Base-by-base conservation (phyloP, 2,888 invertebrate genomes). In the Spatulosminthurus flaviceps region DNA sequence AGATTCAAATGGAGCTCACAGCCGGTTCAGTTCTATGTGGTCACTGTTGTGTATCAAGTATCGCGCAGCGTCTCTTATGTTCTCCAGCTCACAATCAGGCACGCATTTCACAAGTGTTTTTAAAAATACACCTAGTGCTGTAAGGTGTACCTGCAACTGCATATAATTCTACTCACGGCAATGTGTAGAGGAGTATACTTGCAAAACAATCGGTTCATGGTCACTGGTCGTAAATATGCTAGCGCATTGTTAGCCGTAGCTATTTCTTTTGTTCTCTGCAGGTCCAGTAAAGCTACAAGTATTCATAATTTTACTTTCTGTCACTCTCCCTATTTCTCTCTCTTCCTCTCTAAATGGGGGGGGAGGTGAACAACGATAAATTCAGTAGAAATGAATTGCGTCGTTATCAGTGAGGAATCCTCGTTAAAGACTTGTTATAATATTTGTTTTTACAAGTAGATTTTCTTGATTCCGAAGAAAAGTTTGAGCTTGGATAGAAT, bases 1-100 rank as follows among this genome's bases (percentile, higher is more conserved):
- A n/a, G n/a, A 51, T 51, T 51, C 51, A 51, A 51, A 51, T 51
- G 51, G 51, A 51, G 51, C 51, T 51, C 51, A 51, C 51, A 51
- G 51, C 51, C 51, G 51, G 51, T 51, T 51, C 51, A 51, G 51
- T 51, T 51, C 51, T 51, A 51, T 51, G 51, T 51, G 51, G 51
- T 51, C 51, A 51, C 51, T 51, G 51, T 51, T 51, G 51, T 51
- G 51, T 51, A 19, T 51, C 51, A 51, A 51, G n/a, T n/a, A 51
- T 51, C 51, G 51, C 16, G 51, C 51, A 51, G 51, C 16, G 16
- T 51, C 5, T 51, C 51, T 13, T 51, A 19, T 19, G 9, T 13
- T 19, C 51, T 51, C 7, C 51, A n/a, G 5, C 51, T 51, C 51
- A 51, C n/a, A 51, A 9, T 51, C n/a, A 51, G 5, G 16, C 19